Conservation (phyloP, 1,140 invertebrate genomes). For the Drosophila nikananu region DNA sequence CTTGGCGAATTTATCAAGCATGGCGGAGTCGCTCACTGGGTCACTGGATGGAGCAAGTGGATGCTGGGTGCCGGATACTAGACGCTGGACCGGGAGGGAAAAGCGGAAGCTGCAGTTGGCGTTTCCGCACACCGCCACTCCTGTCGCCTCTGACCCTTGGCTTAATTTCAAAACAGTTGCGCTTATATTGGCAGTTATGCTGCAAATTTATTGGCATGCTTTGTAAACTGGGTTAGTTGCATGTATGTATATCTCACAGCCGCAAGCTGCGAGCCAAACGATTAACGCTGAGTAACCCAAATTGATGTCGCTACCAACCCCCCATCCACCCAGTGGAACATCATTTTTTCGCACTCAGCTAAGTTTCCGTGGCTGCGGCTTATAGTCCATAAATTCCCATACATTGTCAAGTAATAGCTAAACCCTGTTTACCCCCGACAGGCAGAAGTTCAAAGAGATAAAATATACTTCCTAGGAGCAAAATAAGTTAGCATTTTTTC, state of each 20-base stretch:
- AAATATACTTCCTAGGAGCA: conserved; percentile 6
- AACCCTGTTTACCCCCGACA: conserved; percentile 39
- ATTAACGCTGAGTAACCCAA: conserved; percentile 57
- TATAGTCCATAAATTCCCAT: conserved; percentile 50
- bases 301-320: conserved; percentile 33
- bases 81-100: conserved; percentile 3
- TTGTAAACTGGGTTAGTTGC: conserved; percentile 56
- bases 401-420: conserved; percentile 50
- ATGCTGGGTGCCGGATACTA: conserved; percentile 11
- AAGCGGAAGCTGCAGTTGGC: conserved; percentile 49
- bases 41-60: conserved; percentile 33
- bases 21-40: conserved; percentile 55
- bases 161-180: conserved; percentile 66
- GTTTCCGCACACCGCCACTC: conserved; percentile 18
- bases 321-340: conserved; percentile 11
- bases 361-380: conserved; percentile 35
- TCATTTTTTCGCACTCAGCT: conserved; percentile 46
- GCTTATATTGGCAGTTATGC: conserved; percentile 62
- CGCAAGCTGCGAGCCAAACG: conserved; percentile 49
- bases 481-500: not conserved
- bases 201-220: conserved; percentile 55
- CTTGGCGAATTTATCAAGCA: conserved; percentile 63
- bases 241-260: conserved; percentile 44
- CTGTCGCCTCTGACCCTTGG: conserved; percentile 17
- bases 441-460: conserved; percentile 20